Base-by-base conservation (phyloP, 2,888 invertebrate genomes). In the Imbricaverruca yamaguchii region DNA sequence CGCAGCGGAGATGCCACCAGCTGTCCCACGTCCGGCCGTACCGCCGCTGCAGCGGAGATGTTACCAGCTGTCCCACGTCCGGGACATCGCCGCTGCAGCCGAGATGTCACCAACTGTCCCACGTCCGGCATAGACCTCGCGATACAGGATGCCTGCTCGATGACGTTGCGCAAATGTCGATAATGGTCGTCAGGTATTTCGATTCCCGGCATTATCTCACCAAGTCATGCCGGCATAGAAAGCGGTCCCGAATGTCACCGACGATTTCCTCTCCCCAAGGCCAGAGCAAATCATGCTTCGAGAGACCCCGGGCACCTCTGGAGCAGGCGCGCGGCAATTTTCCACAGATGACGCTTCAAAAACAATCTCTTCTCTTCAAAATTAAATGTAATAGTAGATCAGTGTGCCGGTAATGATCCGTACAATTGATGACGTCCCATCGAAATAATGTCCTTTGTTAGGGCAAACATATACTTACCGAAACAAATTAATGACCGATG, bases 381-480 rank as follows among this genome's bases (percentile, higher is more conserved):
- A 74, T 74, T 53, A 74, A 74, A 74, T 74, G 74, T 74, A 74
- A 74, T 74, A 74, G 74, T 74, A 18, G 74, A 74, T 12, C 74
- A 74, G 74, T 53, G 74, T 74, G 74, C 74, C 74, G 13, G 74
- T 74, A 74, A 74, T 74, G 74, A 25, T 74, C 15, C 2, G 74
- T 15, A 74, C 39, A 53, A 74, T 74, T 74, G 74, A 74, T 74
- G 74, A 74, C 53, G 53, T 39, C 74, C 74, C 18, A 74, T 39
- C 74, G 53, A 74, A 74, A 74, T 74, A 53, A 74, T 74, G 74
- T 74, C 74, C 74, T 39, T 74, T 39, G 53, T 74, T 74, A 74
- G 74, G 53, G 53, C 74, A 74, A 74, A 74, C 74, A 74, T 74
- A 74, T 74, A 74, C 74, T 74, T 74, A 74, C 53, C 53, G 74